phyloP scores from a whole-genome alignment of 2,888 invertebrate species.

The Thecophora atra region DNA sequence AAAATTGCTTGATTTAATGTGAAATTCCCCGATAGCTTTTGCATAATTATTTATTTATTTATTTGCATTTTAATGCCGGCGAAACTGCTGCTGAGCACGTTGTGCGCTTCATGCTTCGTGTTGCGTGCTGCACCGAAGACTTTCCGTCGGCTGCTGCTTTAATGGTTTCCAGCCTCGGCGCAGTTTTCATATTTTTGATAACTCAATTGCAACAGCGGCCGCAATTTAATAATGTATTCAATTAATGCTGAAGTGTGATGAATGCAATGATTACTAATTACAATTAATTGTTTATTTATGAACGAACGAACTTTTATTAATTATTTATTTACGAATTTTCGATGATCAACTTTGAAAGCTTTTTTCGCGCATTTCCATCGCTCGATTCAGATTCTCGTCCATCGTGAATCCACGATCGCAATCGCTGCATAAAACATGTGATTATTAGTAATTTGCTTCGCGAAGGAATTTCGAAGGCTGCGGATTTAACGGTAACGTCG shows the following conservation, averaged over 20 bases:
- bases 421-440: no score
- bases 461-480: no score
- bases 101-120: no score
- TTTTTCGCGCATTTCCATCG: no score
- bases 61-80: neutral
- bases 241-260: no score
- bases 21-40: neutral
- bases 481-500: neutral
- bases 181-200: constrained; percentile 18
- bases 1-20: neutral
- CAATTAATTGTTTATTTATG: no score
- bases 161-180: constrained; percentile 1
- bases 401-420: no score
- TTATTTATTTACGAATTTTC: neutral
- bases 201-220: constrained; percentile 10
- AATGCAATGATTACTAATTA: no score
- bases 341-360: no score
- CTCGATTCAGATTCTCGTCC: no score
- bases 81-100: neutral
- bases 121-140: neutral
- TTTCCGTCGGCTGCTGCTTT: constrained; percentile 18
- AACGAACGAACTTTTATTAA: no score
- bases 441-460: no score
- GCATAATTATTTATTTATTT: neutral
- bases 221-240: neutral